Percentiles rank a stretch among this genome's conserved stretches.
Conservation (phyloP, 2,888 invertebrate species). For the Thymelicus acteon region DNA sequence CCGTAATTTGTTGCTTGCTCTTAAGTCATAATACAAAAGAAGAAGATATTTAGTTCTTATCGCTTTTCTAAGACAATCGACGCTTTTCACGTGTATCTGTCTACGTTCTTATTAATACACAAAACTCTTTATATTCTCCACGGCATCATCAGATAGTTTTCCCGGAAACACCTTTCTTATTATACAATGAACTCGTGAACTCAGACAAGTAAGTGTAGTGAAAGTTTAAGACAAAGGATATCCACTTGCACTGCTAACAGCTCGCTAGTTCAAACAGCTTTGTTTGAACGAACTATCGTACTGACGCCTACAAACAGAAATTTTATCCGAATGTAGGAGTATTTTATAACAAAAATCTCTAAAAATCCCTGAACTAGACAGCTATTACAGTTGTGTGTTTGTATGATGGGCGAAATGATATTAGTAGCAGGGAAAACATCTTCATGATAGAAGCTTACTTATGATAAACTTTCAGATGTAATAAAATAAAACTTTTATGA, state of each 20-base stretch:
- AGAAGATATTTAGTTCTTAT: too few relatives aligned
- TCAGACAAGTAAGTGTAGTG: neutral
- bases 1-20: too few relatives aligned
- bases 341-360: conserved; percentile 21
- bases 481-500: too few relatives aligned
- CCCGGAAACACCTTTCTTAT: neutral
- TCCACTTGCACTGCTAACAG: conserved; percentile 1
- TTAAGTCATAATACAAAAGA: too few relatives aligned
- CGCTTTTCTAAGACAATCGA: too few relatives aligned
- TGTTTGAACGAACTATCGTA: conserved; percentile 25
- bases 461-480: too few relatives aligned
- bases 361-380: conserved; percentile 8
- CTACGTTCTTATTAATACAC: neutral
- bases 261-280: conserved; percentile 12
- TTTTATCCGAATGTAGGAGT: conserved; percentile 13
- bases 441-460: too few relatives aligned
- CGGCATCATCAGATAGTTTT: neutral
- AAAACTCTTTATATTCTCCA: neutral
- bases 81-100: too few relatives aligned
- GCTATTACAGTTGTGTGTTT: neutral
- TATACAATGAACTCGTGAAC: neutral
- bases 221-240: conserved; percentile 10
- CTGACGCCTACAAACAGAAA: conserved; percentile 27
- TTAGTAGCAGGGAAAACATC: neutral
- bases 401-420: neutral